A percentile compares a stretch with the other conserved stretches of the same genome.
These are phyloP conservation scores for Lytechinus variegatus DNA, from an alignment of 35 echinoderm and acorn worm genomes.

Conservation along the genomic window DNA sequence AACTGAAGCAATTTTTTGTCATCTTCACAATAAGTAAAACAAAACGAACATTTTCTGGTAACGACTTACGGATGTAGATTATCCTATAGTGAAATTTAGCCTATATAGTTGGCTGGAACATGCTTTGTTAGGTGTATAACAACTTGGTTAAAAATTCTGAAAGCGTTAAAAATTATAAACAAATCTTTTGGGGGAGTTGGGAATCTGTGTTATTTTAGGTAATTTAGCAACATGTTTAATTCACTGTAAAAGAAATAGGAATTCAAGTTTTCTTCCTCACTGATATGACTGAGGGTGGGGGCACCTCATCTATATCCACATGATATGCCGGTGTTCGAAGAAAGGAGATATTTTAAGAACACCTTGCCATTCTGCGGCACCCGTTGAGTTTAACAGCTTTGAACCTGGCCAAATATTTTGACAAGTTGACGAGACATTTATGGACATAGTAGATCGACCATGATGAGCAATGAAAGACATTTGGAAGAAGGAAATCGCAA, in stretches of 20 bases:
- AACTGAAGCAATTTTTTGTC: not conserved
- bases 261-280: too few relatives aligned
- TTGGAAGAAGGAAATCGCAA: not conserved
- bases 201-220: too few relatives aligned
- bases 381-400: not conserved
- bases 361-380: not conserved
- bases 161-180: too few relatives aligned
- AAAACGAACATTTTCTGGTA: too few relatives aligned
- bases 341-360: not conserved
- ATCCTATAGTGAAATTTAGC: too few relatives aligned
- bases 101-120: too few relatives aligned
- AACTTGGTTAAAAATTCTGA: too few relatives aligned
- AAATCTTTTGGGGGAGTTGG: too few relatives aligned
- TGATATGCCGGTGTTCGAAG: not conserved
- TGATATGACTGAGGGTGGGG: not conserved
- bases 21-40: not conserved
- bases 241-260: too few relatives aligned
- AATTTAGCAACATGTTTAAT: too few relatives aligned
- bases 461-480: constrained; percentile 6
- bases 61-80: too few relatives aligned
- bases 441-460: constrained; percentile 13
- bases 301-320: not conserved
- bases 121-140: too few relatives aligned
- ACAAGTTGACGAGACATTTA: constrained; percentile 42
- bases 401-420: constrained; percentile 43